Evolutionary conservation across 2,888 invertebrate species (phyloP), one percentile per base, ranked within the genome.

Genomic region (Cepaea hortensis): DNA sequence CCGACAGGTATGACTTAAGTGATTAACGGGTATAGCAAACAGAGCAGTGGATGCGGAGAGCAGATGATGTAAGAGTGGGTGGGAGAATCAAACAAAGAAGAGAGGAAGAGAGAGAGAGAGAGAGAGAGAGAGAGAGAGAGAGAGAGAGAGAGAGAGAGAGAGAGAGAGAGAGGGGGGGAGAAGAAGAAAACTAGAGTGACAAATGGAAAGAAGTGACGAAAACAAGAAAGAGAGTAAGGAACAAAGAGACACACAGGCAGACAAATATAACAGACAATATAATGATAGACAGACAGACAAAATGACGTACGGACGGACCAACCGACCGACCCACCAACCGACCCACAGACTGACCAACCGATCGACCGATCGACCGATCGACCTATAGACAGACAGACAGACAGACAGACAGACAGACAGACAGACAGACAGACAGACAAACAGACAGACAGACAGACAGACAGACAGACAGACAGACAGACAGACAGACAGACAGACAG

Each of bases 91-190:
- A 55, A 55, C 7, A 55, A 55, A 55, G 55, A 55, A 77, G 72
- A 72, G 55, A 72, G 80, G 50, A 23, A 79, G 80, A 80, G 61
- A 55, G 55, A 72, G 80, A 80, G 72, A 80, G 61, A 72, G 46
- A 80, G 80, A 73, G 61, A 70, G 62, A 85, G 72, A 85, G 62
- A 72, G 50, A 85, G 85, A 79, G 55, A 70, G 48, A 85, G 79
- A 70, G 55, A 55, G n/a, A 75, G 70, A 79, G 70, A 55, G 50
- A 79, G 62, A 68, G 35, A 68, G 50, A 79, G 79, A 79, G 50
- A 68, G 35, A 75, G 68, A 79, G 70, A 46, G 20, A 62, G n/a
- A 79, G 61, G 62, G 62, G 48, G 73, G 62, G 72, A 79, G 9
- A 48, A 35, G 18, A 79, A 87, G 50, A n/a, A 62, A 65, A 46